These are phyloP conservation scores for Limonius californicus DNA, from an alignment of 1,140 invertebrate genomes.

Conservation along the genomic window DNA sequence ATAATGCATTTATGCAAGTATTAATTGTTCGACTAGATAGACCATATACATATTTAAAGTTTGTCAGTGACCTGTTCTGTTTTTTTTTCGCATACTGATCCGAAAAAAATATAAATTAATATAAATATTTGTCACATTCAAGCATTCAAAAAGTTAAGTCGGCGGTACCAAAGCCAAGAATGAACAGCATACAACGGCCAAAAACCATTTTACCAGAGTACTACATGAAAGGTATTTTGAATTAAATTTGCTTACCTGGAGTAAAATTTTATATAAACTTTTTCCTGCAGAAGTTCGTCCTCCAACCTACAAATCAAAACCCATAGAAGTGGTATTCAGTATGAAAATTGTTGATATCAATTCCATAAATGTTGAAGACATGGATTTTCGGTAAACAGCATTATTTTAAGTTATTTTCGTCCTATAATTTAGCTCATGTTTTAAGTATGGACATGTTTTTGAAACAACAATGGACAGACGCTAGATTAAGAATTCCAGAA, in stretches of 20 bases:
- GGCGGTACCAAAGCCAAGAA: slow-evolving; percentile 32
- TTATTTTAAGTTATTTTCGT: not conserved
- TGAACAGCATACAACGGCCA: slow-evolving; percentile 24
- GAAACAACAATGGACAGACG: slow-evolving; percentile 74
- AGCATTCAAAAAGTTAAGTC: not conserved
- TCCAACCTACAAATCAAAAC: slow-evolving; percentile 61
- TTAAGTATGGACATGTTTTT: slow-evolving; percentile 80
- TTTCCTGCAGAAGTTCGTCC: slow-evolving; percentile 64
- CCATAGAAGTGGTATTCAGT: slow-evolving; percentile 70
- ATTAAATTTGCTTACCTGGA: too few relatives aligned
- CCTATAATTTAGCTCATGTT: slow-evolving; percentile 17
- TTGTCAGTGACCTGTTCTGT: too few relatives aligned
- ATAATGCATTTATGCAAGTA: not conserved
- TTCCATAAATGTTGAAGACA: slow-evolving; percentile 81
- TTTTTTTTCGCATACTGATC: too few relatives aligned
- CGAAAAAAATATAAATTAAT: too few relatives aligned
- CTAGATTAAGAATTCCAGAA: slow-evolving; percentile 65
- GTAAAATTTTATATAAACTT: not conserved
- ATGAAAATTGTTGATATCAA: slow-evolving; percentile 80
- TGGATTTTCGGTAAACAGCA: slow-evolving; percentile 71
- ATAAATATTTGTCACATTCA: too few relatives aligned
- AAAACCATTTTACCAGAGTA: slow-evolving; percentile 41
- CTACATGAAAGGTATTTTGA: slow-evolving; percentile 41
- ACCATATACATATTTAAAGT: too few relatives aligned
- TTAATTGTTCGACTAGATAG: too few relatives aligned